phyloP scores from a whole-genome alignment of 2,888 invertebrate genomes.

The Caenorhabditis sp. region DNA sequence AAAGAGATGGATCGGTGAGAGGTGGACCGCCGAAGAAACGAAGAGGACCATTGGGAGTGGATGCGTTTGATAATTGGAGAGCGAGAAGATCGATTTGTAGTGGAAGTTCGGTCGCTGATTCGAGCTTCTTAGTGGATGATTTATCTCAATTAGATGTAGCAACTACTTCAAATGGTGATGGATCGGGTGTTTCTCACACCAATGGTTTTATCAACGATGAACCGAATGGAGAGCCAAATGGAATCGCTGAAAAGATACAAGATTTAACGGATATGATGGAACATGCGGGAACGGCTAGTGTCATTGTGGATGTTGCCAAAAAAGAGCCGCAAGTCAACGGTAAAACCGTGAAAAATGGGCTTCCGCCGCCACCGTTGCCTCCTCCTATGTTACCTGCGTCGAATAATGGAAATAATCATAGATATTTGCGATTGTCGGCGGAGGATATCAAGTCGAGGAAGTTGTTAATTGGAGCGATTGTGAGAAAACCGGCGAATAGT shows the following conservation, averaged over 20 bases:
- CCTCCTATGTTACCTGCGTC: neutral
- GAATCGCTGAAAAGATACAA: neutral
- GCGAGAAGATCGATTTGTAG: constrained; percentile 19
- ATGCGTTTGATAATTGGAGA: constrained; percentile 31
- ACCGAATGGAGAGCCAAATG: neutral
- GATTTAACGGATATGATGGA: neutral
- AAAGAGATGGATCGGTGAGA: constrained; percentile 4
- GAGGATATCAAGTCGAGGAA: constrained; percentile 21
- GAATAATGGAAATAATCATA: neutral
- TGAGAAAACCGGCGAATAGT: constrained; percentile 32
- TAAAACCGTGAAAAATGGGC: neutral
- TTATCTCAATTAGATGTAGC: neutral
- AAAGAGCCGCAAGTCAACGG: neutral
- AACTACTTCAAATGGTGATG: neutral
- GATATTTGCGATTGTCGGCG: neutral
- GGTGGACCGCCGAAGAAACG: constrained; percentile 25
- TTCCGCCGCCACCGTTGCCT: neutral
- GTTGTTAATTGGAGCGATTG: constrained; percentile 24
- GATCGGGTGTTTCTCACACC: neutral
- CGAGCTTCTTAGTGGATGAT: neutral
- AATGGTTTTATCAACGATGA: neutral
- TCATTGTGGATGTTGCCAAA: neutral
- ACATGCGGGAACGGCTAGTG: neutral
- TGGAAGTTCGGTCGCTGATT: neutral
- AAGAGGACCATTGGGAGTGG: constrained; percentile 32